These are phyloP conservation scores for Cephus sareptanus DNA, from an alignment of 2,888 invertebrate genomes.

Conservation along the genomic window DNA sequence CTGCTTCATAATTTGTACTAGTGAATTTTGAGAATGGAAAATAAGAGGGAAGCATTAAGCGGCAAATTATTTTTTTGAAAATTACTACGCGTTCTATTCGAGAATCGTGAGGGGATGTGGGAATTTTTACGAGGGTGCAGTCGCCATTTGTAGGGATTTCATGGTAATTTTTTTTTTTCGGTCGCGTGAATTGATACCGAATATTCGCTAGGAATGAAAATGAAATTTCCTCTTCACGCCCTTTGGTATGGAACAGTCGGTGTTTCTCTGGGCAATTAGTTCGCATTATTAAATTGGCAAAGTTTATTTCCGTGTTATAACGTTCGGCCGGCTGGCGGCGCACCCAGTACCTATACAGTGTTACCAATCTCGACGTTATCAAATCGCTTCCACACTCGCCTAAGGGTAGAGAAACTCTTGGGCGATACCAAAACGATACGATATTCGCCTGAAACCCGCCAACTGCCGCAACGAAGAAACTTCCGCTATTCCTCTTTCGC, in stretches of 20 bases:
- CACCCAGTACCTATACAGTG: constrained; percentile 23
- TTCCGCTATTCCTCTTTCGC: not conserved
- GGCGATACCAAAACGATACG: not conserved
- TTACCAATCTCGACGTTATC: not conserved
- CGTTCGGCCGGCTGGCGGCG: constrained; percentile 13
- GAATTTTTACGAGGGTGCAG: not conserved
- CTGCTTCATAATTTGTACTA: not conserved
- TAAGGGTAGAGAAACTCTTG: not conserved
- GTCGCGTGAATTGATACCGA: not conserved
- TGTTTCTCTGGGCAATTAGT: constrained; percentile 37
- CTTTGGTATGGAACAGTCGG: not conserved
- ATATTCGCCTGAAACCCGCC: not conserved
- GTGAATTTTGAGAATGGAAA: not conserved
- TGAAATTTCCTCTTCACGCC: not conserved
- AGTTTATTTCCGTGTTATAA: constrained; percentile 36
- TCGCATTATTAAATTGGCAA: constrained; percentile 43
- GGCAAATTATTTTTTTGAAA: not conserved
- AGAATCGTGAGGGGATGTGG: not conserved
- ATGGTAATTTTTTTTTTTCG: not conserved
- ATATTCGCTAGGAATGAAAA: not conserved
- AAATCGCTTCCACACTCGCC: not conserved
- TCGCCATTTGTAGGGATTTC: not conserved
- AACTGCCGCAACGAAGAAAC: not conserved
- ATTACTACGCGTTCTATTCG: not conserved
- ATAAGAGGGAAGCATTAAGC: not conserved